These are phyloP conservation scores for Corythaixoides concolor DNA, from an alignment of 2,113 vertebrate species.

Conservation along the genomic window DNA sequence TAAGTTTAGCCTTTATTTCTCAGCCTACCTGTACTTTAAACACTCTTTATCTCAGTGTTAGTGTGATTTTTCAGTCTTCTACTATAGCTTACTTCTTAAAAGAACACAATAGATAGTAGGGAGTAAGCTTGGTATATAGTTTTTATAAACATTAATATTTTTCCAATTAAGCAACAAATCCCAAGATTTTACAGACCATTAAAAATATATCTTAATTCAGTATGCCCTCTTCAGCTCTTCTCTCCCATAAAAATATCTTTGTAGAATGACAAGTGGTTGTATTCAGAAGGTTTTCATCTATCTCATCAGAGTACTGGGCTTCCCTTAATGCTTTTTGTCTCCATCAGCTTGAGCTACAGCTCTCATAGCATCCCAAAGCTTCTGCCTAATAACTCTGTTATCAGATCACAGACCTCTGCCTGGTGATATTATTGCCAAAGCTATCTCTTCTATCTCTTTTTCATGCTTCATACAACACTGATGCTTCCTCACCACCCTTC, in stretches of 20 bases:
- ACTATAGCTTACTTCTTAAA: not conserved
- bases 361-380: not conserved
- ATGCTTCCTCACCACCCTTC: not conserved
- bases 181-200: not conserved
- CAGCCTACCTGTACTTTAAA: not conserved
- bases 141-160: not conserved
- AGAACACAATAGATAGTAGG: not conserved
- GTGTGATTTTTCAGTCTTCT: not conserved
- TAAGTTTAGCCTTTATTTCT: not conserved
- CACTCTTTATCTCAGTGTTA: not conserved
- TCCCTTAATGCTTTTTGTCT: not conserved
- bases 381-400: not conserved
- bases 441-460: not conserved
- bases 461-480: not conserved
- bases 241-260: not conserved
- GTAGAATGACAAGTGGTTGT: not conserved
- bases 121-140: not conserved
- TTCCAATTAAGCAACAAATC: not conserved
- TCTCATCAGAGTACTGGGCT: not conserved
- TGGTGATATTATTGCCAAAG: not conserved
- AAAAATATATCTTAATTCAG: not conserved
- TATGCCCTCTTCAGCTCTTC: not conserved
- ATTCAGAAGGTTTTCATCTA: not conserved
- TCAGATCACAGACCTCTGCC: not conserved
- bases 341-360: not conserved